A percentile compares a stretch with the other conserved stretches of the same genome.
Evolutionary conservation across 2,797 vertebrate species (phyloP).

Genomic region (Telmatherina bonti): DNA sequence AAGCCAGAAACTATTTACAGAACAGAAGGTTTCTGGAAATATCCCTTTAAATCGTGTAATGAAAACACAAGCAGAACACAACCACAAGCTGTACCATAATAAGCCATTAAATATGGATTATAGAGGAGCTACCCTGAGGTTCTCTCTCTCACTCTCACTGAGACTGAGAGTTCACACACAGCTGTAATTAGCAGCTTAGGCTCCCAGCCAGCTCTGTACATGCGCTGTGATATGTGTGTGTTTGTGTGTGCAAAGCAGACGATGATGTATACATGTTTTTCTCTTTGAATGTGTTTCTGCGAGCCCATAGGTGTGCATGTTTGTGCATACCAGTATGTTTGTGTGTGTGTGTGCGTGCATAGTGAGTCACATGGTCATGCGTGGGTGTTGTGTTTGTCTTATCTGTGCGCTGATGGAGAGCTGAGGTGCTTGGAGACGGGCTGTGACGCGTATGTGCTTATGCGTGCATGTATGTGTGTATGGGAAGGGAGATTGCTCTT

Average conservation of each 20-base stretch:
- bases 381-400: slow-evolving; percentile 77
- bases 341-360: slow-evolving; percentile 29
- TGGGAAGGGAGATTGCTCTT: slow-evolving; percentile 72
- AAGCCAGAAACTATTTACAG: slow-evolving; percentile 54
- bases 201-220: slow-evolving; percentile 69
- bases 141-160: slow-evolving; percentile 42
- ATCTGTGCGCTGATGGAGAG: slow-evolving; percentile 76
- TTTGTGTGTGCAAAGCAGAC: slow-evolving; percentile 9
- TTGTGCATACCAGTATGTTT: slow-evolving; percentile 40
- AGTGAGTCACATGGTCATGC: slow-evolving; percentile 72
- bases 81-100: slow-evolving; percentile 73
- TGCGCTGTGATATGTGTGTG: slow-evolving; percentile 47
- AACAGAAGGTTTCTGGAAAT: slow-evolving; percentile 67
- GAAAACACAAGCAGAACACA: slow-evolving; percentile 73
- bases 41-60: slow-evolving; percentile 69
- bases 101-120: slow-evolving; percentile 80
- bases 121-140: slow-evolving; percentile 66
- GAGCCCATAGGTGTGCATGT: slow-evolving; percentile 55
- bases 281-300: slow-evolving; percentile 20
- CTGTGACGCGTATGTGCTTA: slow-evolving; percentile 66
- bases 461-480: slow-evolving; percentile 43
- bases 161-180: slow-evolving; percentile 80
- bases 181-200: slow-evolving; percentile 82
- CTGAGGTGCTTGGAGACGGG: slow-evolving; percentile 72
- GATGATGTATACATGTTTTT: slow-evolving; percentile 25